phyloP scores from a whole-genome alignment of 1,140 invertebrate species.

The Diabrotica undecimpunctata region DNA sequence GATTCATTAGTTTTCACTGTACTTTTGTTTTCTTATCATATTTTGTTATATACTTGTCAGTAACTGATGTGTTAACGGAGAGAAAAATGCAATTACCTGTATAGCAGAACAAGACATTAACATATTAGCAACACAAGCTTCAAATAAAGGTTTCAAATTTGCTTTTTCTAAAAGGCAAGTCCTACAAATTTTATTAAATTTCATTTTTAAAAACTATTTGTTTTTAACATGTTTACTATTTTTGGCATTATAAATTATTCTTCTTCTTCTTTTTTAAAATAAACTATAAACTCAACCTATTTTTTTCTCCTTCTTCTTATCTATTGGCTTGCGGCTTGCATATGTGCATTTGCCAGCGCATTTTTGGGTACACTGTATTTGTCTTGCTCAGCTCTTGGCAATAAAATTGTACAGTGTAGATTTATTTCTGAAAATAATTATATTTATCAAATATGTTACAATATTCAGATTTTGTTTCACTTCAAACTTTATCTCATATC shows the following conservation, averaged over 20 bases:
- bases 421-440: too few species aligned
- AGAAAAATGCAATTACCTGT: constrained; percentile 31
- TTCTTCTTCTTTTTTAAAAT: constrained; percentile 1
- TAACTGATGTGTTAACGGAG: not conserved
- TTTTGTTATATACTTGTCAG: not conserved
- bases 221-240: not conserved
- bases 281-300: not conserved
- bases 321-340: too few species aligned
- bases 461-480: too few species aligned
- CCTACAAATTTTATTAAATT: constrained; percentile 45
- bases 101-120: constrained; percentile 44
- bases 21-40: not conserved
- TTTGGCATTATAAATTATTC: not conserved
- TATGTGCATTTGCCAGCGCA: too few species aligned
- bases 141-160: constrained; percentile 41
- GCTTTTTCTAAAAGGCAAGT: constrained; percentile 43
- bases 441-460: too few species aligned
- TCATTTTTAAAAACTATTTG: constrained; percentile 28
- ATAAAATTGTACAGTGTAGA: too few species aligned
- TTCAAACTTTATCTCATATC: too few species aligned
- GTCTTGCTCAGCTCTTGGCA: too few species aligned
- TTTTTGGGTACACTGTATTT: too few species aligned
- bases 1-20: not conserved
- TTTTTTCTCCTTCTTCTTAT: not conserved
- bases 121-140: constrained; percentile 45